Conservation (phyloP, 2,888 invertebrate species). For the Gibbula magus region DNA sequence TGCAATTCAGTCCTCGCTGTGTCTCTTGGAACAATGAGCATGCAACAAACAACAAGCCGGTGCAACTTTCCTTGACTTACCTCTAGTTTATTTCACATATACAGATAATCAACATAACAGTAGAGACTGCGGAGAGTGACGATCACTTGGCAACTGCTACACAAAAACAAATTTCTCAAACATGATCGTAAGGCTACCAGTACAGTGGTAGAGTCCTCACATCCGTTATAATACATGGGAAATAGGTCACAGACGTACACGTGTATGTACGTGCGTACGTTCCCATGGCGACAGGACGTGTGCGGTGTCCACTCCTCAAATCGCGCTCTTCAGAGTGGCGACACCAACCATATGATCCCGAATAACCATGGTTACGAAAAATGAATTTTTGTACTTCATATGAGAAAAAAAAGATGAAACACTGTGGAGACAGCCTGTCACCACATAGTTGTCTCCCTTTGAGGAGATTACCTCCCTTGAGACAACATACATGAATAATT, state of each 20-base stretch:
- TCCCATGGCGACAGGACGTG: no score
- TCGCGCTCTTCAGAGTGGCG: no score
- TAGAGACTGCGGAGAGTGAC: conserved; percentile 21
- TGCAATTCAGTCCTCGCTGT: no score
- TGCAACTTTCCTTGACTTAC: conserved; percentile 11
- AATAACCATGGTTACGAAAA: conserved; percentile 10
- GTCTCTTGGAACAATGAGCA: no score
- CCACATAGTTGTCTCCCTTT: conserved; percentile 18
- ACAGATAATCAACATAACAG: conserved; percentile 31
- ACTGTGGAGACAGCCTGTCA: conserved; percentile 9
- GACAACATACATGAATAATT: conserved; percentile 24
- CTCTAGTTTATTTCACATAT: conserved; percentile 37
- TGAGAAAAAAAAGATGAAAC: not conserved
- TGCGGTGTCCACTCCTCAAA: no score
- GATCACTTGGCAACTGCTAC: conserved; percentile 19
- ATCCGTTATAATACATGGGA: conserved; percentile 5
- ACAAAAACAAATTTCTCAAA: conserved; percentile 21
- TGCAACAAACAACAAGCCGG: not conserved
- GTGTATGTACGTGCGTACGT: no score
- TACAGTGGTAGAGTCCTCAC: conserved; percentile 8
- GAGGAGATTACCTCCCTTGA: conserved; percentile 1
- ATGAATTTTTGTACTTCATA: conserved; percentile 1
- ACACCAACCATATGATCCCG: not conserved
- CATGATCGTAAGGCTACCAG: conserved; percentile 13
- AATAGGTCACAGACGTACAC: conserved; percentile 2